phyloP scores from a whole-genome alignment of 2,797 vertebrate species.

The Epinephelus malabaricus region DNA sequence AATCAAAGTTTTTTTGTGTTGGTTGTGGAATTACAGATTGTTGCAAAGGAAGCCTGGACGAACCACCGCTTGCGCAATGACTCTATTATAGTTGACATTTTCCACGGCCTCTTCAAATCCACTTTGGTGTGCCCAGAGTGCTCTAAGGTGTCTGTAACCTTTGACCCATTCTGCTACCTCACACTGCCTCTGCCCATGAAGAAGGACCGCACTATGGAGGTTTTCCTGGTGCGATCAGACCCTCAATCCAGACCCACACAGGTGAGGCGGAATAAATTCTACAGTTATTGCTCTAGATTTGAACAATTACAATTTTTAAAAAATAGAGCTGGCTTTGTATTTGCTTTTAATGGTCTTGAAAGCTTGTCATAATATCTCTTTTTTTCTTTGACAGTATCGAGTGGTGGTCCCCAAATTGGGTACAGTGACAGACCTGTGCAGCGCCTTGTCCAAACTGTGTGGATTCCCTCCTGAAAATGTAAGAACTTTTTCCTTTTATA shows the following conservation, averaged over 20 bases:
- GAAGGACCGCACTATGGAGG: slow-evolving; percentile 93
- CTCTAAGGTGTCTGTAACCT: slow-evolving; percentile 93
- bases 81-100: slow-evolving; percentile 94
- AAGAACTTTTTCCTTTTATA: slow-evolving; percentile 57
- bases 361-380: background rate
- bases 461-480: slow-evolving; percentile 93
- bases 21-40: slow-evolving; percentile 83
- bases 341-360: slow-evolving; percentile 6
- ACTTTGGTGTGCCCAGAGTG: slow-evolving; percentile 95
- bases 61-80: slow-evolving; percentile 93
- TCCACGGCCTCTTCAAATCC: slow-evolving; percentile 95
- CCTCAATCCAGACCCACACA: slow-evolving; percentile 92
- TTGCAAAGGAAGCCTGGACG: slow-evolving; percentile 94
- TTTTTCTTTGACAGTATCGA: slow-evolving; percentile 86
- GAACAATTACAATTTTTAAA: background rate
- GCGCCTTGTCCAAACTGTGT: slow-evolving; percentile 91
- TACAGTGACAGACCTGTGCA: slow-evolving; percentile 92
- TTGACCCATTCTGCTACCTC: slow-evolving; percentile 97
- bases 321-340: background rate
- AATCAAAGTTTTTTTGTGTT: background rate
- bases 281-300: background rate
- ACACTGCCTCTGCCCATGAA: slow-evolving; percentile 94
- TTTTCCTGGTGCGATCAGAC: slow-evolving; percentile 92
- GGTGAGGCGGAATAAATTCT: slow-evolving; percentile 77
- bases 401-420: slow-evolving; percentile 95